These are phyloP conservation scores for Tympanoctomys barrerae DNA, from an alignment of 2,797 vertebrate species.

Conservation along the genomic window DNA sequence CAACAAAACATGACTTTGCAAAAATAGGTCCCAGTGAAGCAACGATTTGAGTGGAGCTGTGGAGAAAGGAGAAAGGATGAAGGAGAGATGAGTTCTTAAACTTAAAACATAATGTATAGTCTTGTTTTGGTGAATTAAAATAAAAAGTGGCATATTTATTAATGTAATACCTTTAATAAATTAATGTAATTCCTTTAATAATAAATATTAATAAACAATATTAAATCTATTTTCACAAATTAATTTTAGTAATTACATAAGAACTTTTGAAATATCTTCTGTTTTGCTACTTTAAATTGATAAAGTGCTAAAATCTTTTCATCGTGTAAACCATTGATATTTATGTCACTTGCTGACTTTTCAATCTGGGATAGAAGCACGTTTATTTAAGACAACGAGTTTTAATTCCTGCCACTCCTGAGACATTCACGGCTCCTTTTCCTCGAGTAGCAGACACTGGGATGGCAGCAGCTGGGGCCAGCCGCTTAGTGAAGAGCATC, in stretches of 20 bases:
- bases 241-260: conserved; percentile 6
- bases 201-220: neutral
- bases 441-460: neutral
- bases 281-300: conserved; percentile 18
- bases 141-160: neutral
- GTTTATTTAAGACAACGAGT: neutral
- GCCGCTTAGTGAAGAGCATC: neutral
- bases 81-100: neutral
- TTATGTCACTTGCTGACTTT: neutral
- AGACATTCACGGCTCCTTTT: neutral
- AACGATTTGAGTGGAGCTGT: neutral
- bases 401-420: conserved; percentile 1
- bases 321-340: neutral
- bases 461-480: neutral
- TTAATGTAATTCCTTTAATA: neutral
- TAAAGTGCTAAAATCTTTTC: conserved; percentile 29
- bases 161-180: neutral
- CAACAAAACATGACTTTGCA: conserved; percentile 63
- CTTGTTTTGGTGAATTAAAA: conserved; percentile 3
- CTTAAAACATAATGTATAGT: conserved; percentile 5
- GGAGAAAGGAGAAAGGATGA: neutral
- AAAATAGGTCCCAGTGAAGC: conserved; percentile 25
- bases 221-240: neutral
- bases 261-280: neutral
- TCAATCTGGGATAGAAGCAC: neutral